Base-by-base conservation (phyloP, 1,140 invertebrate species). In the Zaprionus lachaisei region DNA sequence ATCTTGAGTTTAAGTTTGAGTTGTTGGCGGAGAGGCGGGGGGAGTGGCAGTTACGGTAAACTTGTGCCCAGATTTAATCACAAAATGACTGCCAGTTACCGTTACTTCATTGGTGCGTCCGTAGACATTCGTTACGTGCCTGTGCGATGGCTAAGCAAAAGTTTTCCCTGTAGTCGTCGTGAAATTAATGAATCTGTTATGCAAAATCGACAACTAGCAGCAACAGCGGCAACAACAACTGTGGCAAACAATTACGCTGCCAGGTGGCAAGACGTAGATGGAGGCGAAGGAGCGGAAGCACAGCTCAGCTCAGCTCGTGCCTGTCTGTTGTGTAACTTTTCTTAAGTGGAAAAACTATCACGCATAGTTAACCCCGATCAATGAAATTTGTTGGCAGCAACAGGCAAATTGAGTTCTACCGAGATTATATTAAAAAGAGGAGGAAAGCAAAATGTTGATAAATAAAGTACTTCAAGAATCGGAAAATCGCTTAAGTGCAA, bases 161-260 rank as follows among this genome's bases (percentile, higher is more conserved):
- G 64, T 84, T 81, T 72, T 69, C 38, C 72, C 65, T 44, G 55
- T 54, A 74, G 72, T 65, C 34, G 55, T 64, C 62, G 75, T 73
- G 56, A 85, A 89, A 89, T 89, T 89, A 89, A 89, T 90, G 85
- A 89, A 89, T 81, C 80, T 90, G 81, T 85, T 89, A 89, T 89
- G 85, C 85, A 90, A 89, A 89, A 85, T 89, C 76, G 68, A 76
- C 81, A 89, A 81, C 80, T 76, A 81, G 28, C 54, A 62, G 71
- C 71, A 71, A 71, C 61, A 84, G 64, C 41, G 62, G 58, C 66
- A 81, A 55, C 38, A 64, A 38, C 38, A 24, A 49, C 69, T 70
- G 47, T 63, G 57, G 55, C 38, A 66, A 80, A 70, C 83, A 86
- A 89, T 80, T 87, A 87, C 72, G 63, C 38, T 55, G 47, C 47